phyloP scores from a whole-genome alignment of 2,888 invertebrate species.

The Thymelicus sylvestris region DNA sequence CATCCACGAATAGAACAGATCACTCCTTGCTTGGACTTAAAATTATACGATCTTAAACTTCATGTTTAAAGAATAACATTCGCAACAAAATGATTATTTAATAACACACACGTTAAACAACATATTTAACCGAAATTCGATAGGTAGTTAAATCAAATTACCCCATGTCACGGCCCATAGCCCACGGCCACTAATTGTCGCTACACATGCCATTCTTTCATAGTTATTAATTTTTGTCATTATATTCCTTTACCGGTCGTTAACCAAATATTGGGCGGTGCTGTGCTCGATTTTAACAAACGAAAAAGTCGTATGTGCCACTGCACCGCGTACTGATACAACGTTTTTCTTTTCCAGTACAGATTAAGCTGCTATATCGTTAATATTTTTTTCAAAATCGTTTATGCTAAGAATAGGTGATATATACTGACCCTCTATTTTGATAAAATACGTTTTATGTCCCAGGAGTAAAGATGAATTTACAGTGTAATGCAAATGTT shows the following conservation, averaged over 20 bases:
- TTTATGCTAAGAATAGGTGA: neutral
- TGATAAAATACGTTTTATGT: neutral
- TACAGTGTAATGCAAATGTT: neutral
- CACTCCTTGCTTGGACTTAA: too few species aligned
- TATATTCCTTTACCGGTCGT: constrained; percentile 43
- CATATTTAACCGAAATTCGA: constrained; percentile 41
- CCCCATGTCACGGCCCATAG: constrained; percentile 38
- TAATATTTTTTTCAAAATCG: constrained; percentile 11
- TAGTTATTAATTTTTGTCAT: constrained; percentile 50
- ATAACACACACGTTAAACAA: constrained; percentile 37
- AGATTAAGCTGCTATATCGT: neutral
- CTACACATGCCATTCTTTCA: constrained; percentile 47
- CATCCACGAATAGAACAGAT: too few species aligned
- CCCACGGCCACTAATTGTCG: constrained; percentile 44
- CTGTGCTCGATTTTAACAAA: neutral
- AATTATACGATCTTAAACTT: too few species aligned
- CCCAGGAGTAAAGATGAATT: neutral
- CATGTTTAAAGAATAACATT: neutral
- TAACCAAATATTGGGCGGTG: constrained; percentile 39
- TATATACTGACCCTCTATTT: neutral
- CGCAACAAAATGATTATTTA: constrained; percentile 26
- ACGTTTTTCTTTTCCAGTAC: neutral
- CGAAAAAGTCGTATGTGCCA: constrained; percentile 19
- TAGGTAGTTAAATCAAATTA: constrained; percentile 50
- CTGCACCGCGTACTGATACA: neutral